Evolutionary conservation across 2,797 vertebrate species (phyloP), one percentile per base, ranked within the genome.

Genomic region (Silurus lanzhouensis): DNA sequence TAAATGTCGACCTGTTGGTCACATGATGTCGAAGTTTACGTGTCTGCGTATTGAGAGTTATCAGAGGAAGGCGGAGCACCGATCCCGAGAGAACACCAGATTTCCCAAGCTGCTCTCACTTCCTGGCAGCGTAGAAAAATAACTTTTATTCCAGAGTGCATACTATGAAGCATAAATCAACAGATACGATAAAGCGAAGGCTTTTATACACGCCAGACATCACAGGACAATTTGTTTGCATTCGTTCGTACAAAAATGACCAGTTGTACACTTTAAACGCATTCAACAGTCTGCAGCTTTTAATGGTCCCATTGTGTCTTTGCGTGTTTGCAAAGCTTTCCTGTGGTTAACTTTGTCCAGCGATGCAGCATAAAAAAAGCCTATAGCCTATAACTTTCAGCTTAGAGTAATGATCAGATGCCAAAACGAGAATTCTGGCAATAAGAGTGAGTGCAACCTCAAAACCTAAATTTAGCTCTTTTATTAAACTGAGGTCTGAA

Each of bases 201-300:
- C n/a, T 68, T 25, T 57, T 57, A 31, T 66, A 72, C 31, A 25
- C 31, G 27, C 27, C 25, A 46, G 72, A 46, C 9, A n/a, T 55
- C 64, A 52, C 46, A 77, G 57, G 13, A 5, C 17, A 22, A 61
- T 17, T 58, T n/a, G 20, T 25, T 58, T 68, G 57, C 77, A 83
- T n/a, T 75, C 60, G 55, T 79, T 72, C 61, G 7, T 52, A 7
- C 48, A 52, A 67, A 81, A 87, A 71, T 20, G 22, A 44, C 58
- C 58, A 44, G 46, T 74, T 68, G 64, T 20, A 79, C 66, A 66
- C 68, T 79, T 46, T 31, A 77, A 84, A 87, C 81, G 76, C 70
- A 71, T 80, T 64, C 12, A 66, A 61, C 66, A 46, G 84, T 82
- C 82, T 83, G 60, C 19, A 25, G 82, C 63, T 83, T 81, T 83